Evolutionary conservation across 2,888 invertebrate species (phyloP), one percentile per base, ranked within the genome.

Genomic region (Parascotia fuliginaria): DNA sequence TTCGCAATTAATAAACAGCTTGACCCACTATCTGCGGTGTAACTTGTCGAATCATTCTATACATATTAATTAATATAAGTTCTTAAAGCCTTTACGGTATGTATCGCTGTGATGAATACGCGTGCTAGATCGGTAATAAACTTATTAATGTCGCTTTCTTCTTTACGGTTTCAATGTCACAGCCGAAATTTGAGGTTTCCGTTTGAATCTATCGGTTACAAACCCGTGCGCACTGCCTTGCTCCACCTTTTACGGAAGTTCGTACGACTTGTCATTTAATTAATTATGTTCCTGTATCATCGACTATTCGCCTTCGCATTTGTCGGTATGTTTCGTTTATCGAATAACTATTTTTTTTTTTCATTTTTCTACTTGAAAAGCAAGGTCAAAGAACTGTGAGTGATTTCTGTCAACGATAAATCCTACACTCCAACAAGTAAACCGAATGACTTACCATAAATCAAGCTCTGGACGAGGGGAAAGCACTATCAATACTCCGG

Each of bases 1-100:
- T 88, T 87, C 79, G 87, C 89, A 87, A 89, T 89, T 88, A 90
- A 88, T 87, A 85, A 83, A 81, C 65, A 73, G 73, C 74, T 69
- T 87, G 90, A 89, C 90, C 90, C 75, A 90, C 86, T 82, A 83
- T 81, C 77, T 69, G 66, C 65, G 69, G 72, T 68, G 64, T 73
- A 79, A 83, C 77, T 65, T 83, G 85, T 81, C 82, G 80, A 87
- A 78, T 89, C 87, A 87, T 83, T 71, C 73, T 65, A 73, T 66
- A 75, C 62, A 59, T 69, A 74, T 81, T 87, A 86, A 90, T 89
- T 89, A 87, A 83, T 86, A 80, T 79, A 81, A 83, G 72, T 62
- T 65, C 38, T 65, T 40, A 75, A 73, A 75, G 79, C 72, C 79
- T 78, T 76, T 75, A 75, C 75, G 58, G 71, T 76, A 49, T 70